Percentiles rank a stretch among this genome's conserved stretches.
Evolutionary conservation across 2,113 vertebrate genomes (phyloP).

Genomic region (Pteruthius melanotis): DNA sequence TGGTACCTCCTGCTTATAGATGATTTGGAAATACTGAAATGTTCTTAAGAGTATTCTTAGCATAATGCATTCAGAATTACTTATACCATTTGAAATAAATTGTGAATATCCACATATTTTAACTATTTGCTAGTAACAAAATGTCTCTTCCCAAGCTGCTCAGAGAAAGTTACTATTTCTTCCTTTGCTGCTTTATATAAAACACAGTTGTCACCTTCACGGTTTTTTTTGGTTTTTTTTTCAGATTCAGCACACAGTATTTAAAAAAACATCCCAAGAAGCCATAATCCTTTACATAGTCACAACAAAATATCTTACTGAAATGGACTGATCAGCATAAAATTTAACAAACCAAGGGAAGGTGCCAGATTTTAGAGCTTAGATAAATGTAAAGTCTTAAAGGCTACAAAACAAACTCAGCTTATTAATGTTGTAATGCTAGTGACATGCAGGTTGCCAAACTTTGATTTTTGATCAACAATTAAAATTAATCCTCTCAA

Average conservation of each 20-base stretch:
- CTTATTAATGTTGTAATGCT: not conserved
- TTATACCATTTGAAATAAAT: not conserved
- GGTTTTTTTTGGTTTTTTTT: not conserved
- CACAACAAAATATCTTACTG: not conserved
- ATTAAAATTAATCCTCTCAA: not conserved
- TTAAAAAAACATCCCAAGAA: not conserved
- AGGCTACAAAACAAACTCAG: not conserved
- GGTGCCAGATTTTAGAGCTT: not conserved
- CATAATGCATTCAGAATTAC: not conserved
- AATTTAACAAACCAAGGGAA: not conserved
- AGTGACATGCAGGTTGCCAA: not conserved
- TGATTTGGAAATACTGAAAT: not conserved
- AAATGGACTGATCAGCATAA: not conserved
- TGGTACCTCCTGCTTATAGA: not conserved
- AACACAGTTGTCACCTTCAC: not conserved
- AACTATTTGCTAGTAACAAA: not conserved
- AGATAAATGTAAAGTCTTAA: not conserved
- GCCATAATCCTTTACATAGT: not conserved
- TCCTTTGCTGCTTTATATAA: not conserved
- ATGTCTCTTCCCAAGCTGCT: not conserved
- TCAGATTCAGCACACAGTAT: not conserved
- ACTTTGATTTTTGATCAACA: not conserved
- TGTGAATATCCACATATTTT: not conserved
- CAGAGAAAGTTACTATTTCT: not conserved
- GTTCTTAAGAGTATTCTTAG: not conserved